These are phyloP conservation scores for Drosophila meridiana DNA, from an alignment of 2,888 invertebrate genomes.

Conservation along the genomic window DNA sequence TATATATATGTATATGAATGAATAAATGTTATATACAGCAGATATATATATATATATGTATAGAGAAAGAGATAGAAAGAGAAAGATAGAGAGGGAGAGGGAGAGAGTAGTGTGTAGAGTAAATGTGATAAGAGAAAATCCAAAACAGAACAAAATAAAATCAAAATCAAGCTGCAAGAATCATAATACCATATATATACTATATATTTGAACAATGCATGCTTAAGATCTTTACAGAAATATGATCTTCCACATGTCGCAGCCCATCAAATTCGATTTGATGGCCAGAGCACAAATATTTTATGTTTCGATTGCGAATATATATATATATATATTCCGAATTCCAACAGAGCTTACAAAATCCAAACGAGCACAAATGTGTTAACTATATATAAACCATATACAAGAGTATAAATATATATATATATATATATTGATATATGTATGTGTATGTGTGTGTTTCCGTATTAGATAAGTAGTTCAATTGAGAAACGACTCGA, in stretches of 20 bases:
- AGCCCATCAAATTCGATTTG: conserved; percentile 4
- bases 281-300: conserved; percentile 23
- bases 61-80: not conserved
- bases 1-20: not conserved
- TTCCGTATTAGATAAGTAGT: conserved; percentile 52
- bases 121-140: conserved; percentile 32
- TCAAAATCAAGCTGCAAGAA: conserved; percentile 7
- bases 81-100: not conserved
- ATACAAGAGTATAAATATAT: conserved; percentile 27
- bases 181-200: conserved; percentile 2
- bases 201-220: conserved; percentile 1
- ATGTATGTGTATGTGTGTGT: conserved; percentile 1
- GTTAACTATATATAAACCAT: conserved; percentile 48
- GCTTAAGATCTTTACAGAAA: conserved; percentile 5
- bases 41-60: not conserved
- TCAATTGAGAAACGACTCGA: conserved; percentile 27
- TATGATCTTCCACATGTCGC: conserved; percentile 16
- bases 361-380: conserved; percentile 53
- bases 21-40: conserved; percentile 1
- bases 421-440: conserved; percentile 18
- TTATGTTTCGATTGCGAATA: conserved; percentile 13
- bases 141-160: conserved; percentile 13
- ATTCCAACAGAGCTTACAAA: conserved; percentile 45
- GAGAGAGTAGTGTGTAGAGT: not conserved
- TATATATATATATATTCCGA: conserved; percentile 11